Conservation (phyloP, 1,140 invertebrate species). For the Drosophila virilis region DNA sequence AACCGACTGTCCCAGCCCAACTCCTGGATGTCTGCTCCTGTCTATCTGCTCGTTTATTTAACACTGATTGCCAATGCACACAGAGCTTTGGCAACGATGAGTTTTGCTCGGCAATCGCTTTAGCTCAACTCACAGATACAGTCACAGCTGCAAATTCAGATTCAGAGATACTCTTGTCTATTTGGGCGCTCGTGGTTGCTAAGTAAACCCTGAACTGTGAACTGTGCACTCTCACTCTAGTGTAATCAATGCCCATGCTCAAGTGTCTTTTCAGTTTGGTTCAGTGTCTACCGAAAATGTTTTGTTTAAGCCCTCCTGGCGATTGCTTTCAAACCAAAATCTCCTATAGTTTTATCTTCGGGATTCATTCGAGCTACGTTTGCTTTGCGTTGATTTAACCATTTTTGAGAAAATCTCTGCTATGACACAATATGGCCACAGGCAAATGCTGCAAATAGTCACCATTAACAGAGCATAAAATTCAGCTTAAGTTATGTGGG, state of each 20-base stretch:
- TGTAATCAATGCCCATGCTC: slow-evolving; percentile 52
- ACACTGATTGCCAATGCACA: slow-evolving; percentile 80
- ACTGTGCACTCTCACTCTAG: slow-evolving; percentile 27
- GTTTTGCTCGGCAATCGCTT: slow-evolving; percentile 20
- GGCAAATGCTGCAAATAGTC: slow-evolving; percentile 6
- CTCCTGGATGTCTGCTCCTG: slow-evolving; percentile 23
- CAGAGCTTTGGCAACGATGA: slow-evolving; percentile 63
- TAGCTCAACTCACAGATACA: neutral
- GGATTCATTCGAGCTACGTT: slow-evolving; percentile 2
- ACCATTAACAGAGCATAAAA: slow-evolving; percentile 12
- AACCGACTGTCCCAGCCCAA: neutral
- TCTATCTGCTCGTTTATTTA: slow-evolving; percentile 72
- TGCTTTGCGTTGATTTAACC: slow-evolving; percentile 4
- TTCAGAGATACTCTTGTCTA: slow-evolving; percentile 23
- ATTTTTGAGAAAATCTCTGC: slow-evolving; percentile 25
- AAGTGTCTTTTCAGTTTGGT: slow-evolving; percentile 9
- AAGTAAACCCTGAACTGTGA: slow-evolving; percentile 63
- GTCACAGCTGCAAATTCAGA: neutral
- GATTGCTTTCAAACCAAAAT: slow-evolving; percentile 31
- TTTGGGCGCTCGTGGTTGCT: slow-evolving; percentile 45
- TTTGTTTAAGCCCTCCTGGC: slow-evolving; percentile 56
- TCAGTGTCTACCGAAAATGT: slow-evolving; percentile 39
- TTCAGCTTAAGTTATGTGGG: neutral
- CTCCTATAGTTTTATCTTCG: slow-evolving; percentile 30
- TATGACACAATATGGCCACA: slow-evolving; percentile 12